phyloP scores from a whole-genome alignment of 2,797 vertebrate species.

The Phylloscopus collybita region DNA sequence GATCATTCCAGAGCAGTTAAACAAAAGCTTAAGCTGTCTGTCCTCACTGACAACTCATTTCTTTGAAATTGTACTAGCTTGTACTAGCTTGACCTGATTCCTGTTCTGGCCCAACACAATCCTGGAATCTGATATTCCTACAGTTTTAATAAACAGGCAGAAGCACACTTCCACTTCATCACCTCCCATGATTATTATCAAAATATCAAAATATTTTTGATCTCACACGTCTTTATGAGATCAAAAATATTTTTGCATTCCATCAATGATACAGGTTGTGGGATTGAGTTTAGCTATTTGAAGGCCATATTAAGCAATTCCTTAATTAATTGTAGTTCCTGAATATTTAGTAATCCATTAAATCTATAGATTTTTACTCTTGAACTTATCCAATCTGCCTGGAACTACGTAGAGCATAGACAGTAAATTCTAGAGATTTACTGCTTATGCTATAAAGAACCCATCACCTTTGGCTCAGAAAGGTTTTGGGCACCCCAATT shows the following conservation, averaged over 20 bases:
- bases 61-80: background rate
- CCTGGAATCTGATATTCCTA: background rate
- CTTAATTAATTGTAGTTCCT: background rate
- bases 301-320: background rate
- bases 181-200: background rate
- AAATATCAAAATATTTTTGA: too few relatives aligned
- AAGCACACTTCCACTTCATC: background rate
- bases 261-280: background rate
- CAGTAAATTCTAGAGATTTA: background rate
- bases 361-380: background rate
- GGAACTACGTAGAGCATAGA: background rate
- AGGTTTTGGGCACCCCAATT: background rate
- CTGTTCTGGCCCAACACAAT: background rate
- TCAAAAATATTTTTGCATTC: background rate
- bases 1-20: background rate
- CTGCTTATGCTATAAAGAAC: background rate
- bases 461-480: background rate
- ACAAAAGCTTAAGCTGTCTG: background rate
- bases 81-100: background rate
- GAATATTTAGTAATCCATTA: background rate
- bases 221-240: background rate
- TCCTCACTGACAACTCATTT: background rate
- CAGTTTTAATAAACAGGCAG: background rate
- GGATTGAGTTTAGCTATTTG: background rate
- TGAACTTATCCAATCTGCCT: background rate